Conservation (phyloP, 2,113 vertebrate species). For the Tenrec ecaudatus region DNA sequence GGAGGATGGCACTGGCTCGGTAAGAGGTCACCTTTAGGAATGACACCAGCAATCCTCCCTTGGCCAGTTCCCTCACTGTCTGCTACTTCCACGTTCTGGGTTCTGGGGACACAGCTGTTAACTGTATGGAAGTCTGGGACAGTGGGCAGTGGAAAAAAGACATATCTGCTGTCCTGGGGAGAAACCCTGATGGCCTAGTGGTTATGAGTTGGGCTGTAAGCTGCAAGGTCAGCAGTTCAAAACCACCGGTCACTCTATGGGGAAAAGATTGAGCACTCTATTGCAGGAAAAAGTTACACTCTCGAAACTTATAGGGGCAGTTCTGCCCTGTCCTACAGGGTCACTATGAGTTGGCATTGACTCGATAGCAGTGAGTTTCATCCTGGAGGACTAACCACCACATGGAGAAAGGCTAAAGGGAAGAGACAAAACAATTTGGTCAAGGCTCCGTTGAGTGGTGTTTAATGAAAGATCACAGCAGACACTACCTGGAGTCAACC, state of each 20-base stretch:
- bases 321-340: too few species aligned
- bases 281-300: too few species aligned
- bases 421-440: not conserved
- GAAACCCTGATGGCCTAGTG: too few species aligned
- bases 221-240: too few species aligned
- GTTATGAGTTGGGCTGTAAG: too few species aligned
- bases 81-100: not conserved
- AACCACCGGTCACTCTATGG: too few species aligned
- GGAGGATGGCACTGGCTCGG: not conserved
- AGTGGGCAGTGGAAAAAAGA: not conserved
- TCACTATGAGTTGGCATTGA: too few species aligned
- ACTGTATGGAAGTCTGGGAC: not conserved
- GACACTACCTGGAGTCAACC: not conserved
- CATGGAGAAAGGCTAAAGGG: accelerated
- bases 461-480: not conserved
- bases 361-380: too few species aligned
- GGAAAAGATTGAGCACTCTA: too few species aligned
- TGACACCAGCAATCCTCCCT: not conserved
- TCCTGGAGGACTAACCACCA: not conserved
- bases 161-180: too few species aligned
- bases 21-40: not conserved
- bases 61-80: not conserved
- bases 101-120: not conserved
- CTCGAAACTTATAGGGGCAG: too few species aligned
- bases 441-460: too few species aligned